phyloP scores from a whole-genome alignment of 2,888 invertebrate genomes.

The Megaustenia siamemsis region DNA sequence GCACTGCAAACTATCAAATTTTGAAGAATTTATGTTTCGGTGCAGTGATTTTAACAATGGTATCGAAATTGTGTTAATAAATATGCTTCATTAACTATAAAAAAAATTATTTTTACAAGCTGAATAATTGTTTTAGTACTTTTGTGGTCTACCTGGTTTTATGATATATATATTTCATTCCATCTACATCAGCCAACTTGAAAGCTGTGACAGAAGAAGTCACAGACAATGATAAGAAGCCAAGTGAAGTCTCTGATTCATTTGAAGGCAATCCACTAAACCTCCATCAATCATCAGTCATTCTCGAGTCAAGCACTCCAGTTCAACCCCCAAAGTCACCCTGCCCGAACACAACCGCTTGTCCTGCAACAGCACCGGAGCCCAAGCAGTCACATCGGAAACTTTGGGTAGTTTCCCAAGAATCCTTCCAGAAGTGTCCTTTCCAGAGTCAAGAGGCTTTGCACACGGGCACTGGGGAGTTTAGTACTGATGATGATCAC shows the following conservation, averaged over 20 bases:
- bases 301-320: neutral
- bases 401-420: slow-evolving; percentile 22
- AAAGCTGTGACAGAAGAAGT: slow-evolving; percentile 13
- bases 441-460: slow-evolving; percentile 32
- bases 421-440: slow-evolving; percentile 20
- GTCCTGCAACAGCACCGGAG: slow-evolving; percentile 39
- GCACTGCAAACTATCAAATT: too few species aligned
- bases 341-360: neutral
- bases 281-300: neutral
- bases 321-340: neutral
- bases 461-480: slow-evolving; percentile 43
- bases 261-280: neutral
- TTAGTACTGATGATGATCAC: neutral
- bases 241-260: slow-evolving; percentile 8
- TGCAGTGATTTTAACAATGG: too few species aligned
- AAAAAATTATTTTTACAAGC: too few species aligned
- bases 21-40: too few species aligned
- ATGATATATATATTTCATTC: neutral
- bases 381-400: slow-evolving; percentile 64
- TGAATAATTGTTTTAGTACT: too few species aligned
- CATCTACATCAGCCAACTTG: neutral
- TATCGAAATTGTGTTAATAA: too few species aligned
- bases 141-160: too few species aligned
- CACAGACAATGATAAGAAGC: neutral
- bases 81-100: too few species aligned